Evolutionary conservation across 1,140 invertebrate genomes (phyloP), one percentile per base, ranked within the genome.

Genomic region (Pteromalus puparum): DNA sequence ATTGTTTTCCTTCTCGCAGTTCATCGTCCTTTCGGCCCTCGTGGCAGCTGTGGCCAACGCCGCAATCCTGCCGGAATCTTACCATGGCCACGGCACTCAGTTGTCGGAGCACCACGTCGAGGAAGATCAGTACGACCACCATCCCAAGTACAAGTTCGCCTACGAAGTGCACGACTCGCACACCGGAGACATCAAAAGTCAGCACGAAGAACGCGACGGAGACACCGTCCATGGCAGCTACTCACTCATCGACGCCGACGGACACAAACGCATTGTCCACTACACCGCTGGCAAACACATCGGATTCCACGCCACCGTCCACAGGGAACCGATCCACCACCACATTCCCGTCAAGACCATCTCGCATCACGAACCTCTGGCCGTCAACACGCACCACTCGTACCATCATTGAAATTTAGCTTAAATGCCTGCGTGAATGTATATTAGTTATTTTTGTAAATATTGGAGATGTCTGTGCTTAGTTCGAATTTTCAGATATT

Each of bases 41-140:
- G 84, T 93, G 67, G 87, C 94, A 21, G 92, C 92, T 61, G 88
- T 94, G 21, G 93, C 92, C 81, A 88, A 88, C n/a, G 94, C 92
- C 81, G 93, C 91, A 38, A 21, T 92, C 10, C 80, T 93, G 61
- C 81, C 78, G 7, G 13, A 89, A 42, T 82, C 87, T 1, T 89
- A 89, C 13, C 0, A 38, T 76, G 3, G 10, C 7, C 42, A 48
- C 13, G 2, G n/a, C n/a, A 4, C 15, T 7, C 61, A 65, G 5
- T 18, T 24, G 5, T 7, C 61, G 5, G n/a, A 70, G n/a, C 24
- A 24, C 38, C 38, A 76, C 42, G 46, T 48, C 68, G 85, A 85
- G n/a, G 87, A 81, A 7, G 89, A 83, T 88, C 76, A 88, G 34
- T 85, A 91, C 30, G 89, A 88, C 15, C 76, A 46, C 28, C 48